Conservation (phyloP, 1,140 invertebrate species). For the Bombus terrestris region DNA sequence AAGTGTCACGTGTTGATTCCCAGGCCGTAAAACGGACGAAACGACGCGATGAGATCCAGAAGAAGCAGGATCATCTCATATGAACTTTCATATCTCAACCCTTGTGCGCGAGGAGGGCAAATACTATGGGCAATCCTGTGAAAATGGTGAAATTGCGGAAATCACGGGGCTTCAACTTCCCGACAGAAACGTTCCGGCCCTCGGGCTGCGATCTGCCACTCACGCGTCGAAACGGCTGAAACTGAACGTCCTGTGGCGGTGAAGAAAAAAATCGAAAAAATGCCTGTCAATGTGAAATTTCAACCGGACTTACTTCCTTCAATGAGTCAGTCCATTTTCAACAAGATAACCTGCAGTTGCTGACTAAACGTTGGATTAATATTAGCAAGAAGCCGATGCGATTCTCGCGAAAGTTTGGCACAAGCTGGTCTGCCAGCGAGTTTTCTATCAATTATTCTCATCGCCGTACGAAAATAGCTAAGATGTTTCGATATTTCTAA, state of each 20-base stretch:
- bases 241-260: background rate
- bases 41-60: background rate
- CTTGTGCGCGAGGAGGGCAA: slow-evolving; percentile 24
- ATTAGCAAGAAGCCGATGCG: background rate
- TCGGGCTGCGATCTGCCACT: slow-evolving; percentile 61
- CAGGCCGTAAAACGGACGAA: background rate
- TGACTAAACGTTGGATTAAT: background rate
- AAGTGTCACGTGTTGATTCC: slow-evolving; percentile 38
- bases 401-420: background rate
- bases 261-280: background rate
- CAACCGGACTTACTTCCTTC: background rate
- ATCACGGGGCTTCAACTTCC: slow-evolving; percentile 62
- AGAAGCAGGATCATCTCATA: slow-evolving; percentile 66
- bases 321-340: background rate
- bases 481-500: too few species aligned
- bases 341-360: background rate
- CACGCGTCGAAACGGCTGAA: slow-evolving; percentile 42
- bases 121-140: slow-evolving; percentile 51
- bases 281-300: slow-evolving; percentile 19
- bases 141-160: slow-evolving; percentile 69
- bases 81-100: slow-evolving; percentile 64
- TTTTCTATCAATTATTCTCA: too few species aligned
- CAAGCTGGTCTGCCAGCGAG: background rate
- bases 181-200: slow-evolving; percentile 44
- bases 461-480: too few species aligned